Base-by-base conservation (phyloP, 2,113 vertebrate species). In the Ciconia maguari region DNA sequence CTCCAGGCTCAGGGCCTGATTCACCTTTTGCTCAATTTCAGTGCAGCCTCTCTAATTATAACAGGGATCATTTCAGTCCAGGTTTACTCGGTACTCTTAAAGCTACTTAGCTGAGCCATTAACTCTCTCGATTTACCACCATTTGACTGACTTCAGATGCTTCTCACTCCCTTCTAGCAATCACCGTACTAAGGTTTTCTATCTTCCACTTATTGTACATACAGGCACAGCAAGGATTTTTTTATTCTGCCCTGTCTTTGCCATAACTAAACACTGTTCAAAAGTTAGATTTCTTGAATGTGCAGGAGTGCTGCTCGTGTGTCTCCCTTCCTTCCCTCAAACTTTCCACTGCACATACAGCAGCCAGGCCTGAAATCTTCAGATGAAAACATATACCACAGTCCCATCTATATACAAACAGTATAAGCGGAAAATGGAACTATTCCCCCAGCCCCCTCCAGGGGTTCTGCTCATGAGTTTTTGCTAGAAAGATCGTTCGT, bases 401-500 rank as follows among this genome's bases (percentile, higher is more conserved):
- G 41, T 48, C 13, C 41, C 24, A 66, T 19, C 61, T 72, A 64
- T 64, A 94, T 94, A 87, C 38, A 69, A 92, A 79, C 7, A 20
- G 9, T 38, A 70, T 87, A 94, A 92, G 84, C 79, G 44, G 61
- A 87, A 94, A 88, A 77, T 57, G 70, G 61, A 89, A 95, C 17
- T 89, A 88, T 71, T 95, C 36, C 38, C 5, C 10, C 77, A 96
- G 70, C 6, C 36, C 52, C 94, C n/a, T 74, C 82, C 76, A 62
- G 69, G 76, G 42, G 44, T 71, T 87, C 76, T 84, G 11, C 65
- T 91, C 91, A 57, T 66, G 85, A 89, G 42, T 65, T 94, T 82
- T 94, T 61, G 34, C 81, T 81, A 61, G 65, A 94, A 97, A 89
- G 83, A 93, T 87, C 26, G 42, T 89, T 87, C 26, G 42, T 89